A percentile compares a stretch with the other conserved stretches of the same genome.
Evolutionary conservation across 2,113 vertebrate genomes (phyloP).

Genomic region (Microcebus murinus): DNA sequence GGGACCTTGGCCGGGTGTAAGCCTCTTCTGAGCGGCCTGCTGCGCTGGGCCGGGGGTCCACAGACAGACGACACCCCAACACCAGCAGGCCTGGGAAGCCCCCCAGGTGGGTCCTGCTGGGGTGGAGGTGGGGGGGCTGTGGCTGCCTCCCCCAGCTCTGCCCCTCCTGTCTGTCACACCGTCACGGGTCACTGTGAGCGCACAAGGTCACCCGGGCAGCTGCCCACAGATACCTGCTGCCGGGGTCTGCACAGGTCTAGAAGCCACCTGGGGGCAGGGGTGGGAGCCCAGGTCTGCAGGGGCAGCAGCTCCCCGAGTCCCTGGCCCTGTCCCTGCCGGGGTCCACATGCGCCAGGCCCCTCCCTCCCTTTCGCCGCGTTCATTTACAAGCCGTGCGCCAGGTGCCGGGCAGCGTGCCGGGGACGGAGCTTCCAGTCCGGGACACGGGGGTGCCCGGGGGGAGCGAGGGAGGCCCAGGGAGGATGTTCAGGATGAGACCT

Average conservation of each 20-base stretch:
- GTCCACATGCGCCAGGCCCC: neutral
- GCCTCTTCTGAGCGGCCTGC: neutral
- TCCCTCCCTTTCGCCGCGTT: neutral
- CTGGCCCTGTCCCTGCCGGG: neutral
- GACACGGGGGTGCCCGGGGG: neutral
- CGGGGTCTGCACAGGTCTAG: neutral
- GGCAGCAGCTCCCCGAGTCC: neutral
- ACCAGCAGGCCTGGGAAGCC: neutral
- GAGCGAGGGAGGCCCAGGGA: neutral
- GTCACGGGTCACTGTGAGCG: neutral
- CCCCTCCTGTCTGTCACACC: neutral
- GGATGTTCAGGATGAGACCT: neutral
- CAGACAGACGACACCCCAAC: neutral
- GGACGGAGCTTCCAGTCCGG: neutral
- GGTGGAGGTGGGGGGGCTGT: neutral
- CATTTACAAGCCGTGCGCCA: neutral
- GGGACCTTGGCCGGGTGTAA: neutral
- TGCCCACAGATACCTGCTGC: neutral
- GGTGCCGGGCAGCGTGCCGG: accelerated
- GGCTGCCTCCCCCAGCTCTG: neutral
- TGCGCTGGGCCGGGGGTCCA: neutral
- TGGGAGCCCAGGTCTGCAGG: neutral
- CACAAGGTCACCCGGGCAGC: neutral
- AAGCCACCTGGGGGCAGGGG: neutral
- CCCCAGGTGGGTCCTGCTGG: accelerated